Evolutionary conservation across 2,797 vertebrate genomes (phyloP).

Genomic region (Aplochiton taeniatus): DNA sequence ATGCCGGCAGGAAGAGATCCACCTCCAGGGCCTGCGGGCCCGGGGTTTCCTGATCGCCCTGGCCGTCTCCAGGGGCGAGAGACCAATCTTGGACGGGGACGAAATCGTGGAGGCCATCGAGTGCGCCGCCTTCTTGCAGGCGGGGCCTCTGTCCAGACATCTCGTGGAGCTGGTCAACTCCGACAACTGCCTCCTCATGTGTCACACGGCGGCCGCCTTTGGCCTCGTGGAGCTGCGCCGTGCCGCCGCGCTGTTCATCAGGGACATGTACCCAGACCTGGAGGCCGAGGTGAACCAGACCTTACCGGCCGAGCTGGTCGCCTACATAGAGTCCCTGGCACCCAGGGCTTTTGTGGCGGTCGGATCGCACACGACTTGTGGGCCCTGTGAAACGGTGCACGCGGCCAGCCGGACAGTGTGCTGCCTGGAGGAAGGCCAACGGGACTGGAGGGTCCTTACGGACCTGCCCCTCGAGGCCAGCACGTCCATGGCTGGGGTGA

Average conservation of each 20-base stretch:
- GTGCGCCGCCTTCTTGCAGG: slow-evolving; percentile 90
- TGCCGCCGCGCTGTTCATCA: slow-evolving; percentile 81
- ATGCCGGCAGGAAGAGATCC: slow-evolving; percentile 82
- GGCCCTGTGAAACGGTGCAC: slow-evolving; percentile 32
- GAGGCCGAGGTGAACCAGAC: slow-evolving; percentile 68
- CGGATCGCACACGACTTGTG: slow-evolving; percentile 57
- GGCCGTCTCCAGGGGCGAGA: slow-evolving; percentile 77
- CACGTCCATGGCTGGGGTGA: slow-evolving; percentile 89
- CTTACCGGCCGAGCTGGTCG: slow-evolving; percentile 77
- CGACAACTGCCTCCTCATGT: slow-evolving; percentile 89
- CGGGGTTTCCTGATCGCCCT: slow-evolving; percentile 82
- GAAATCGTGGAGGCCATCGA: slow-evolving; percentile 86
- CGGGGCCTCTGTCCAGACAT: slow-evolving; percentile 76
- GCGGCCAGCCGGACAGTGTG: slow-evolving; percentile 82
- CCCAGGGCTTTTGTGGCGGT: slow-evolving; percentile 85
- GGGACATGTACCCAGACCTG: slow-evolving; percentile 80
- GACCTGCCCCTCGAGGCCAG: slow-evolving; percentile 86
- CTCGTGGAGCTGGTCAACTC: slow-evolving; percentile 81
- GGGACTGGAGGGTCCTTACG: slow-evolving; percentile 86
- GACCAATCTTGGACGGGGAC: slow-evolving; percentile 76
- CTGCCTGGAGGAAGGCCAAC: slow-evolving; percentile 85
- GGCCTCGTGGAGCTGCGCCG: slow-evolving; percentile 84
- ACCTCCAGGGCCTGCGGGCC: slow-evolving; percentile 74
- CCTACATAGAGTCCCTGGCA: slow-evolving; percentile 80
- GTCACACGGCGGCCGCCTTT: slow-evolving; percentile 84